Base-by-base conservation (phyloP, 2,797 vertebrate genomes). In the Acanthopagrus latus region DNA sequence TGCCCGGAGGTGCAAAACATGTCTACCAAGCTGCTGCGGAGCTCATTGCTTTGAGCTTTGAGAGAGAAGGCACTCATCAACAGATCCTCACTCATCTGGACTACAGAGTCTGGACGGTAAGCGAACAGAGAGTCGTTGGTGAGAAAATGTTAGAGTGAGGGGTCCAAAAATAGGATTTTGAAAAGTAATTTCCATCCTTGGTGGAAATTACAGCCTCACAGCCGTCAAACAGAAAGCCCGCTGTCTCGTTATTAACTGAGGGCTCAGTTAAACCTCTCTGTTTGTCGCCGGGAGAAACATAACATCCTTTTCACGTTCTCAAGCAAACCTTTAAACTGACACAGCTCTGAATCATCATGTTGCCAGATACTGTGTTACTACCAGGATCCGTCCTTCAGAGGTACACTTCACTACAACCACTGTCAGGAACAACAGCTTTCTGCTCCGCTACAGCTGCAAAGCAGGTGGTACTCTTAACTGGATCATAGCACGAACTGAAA, bases 331-430 rank as follows among this genome's bases (percentile, higher is more conserved):
- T 27, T 6, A 38, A 38, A n/a, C 67, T 21, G 48, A 51, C 57
- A 48, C 2, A 33, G 71, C 20, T 46, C 44, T 2, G 51, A 52
- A 67, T 68, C 29, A 51, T 14, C 38, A 13, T 16, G 18, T 59
- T 59, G 62, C 1, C 58, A 10, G 48, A 79, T 29, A 23, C 23
- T 3, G 60, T 25, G 27, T 23, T 59, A 50, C 20, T 44, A 47
- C 20, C 56, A 46, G 47, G 43, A 65, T 27, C 13, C 25, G 5
- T 20, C 43, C 16, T 76, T 43, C 71, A 72, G 21, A 55, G 43
- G 60, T 48, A 0, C 7, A 52, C 38, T 7, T 50, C 48, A 57
- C 13, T 14, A 50, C 0, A 10, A 29, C 54, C 60, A 44, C 48
- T 27, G 46, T 55, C 21, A 50, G 10, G 27, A 55, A n/a, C 20